A percentile compares a stretch with the other conserved stretches of the same genome.
phyloP scores from a whole-genome alignment of 2,888 invertebrate species.

The Octonoba sinensis region DNA sequence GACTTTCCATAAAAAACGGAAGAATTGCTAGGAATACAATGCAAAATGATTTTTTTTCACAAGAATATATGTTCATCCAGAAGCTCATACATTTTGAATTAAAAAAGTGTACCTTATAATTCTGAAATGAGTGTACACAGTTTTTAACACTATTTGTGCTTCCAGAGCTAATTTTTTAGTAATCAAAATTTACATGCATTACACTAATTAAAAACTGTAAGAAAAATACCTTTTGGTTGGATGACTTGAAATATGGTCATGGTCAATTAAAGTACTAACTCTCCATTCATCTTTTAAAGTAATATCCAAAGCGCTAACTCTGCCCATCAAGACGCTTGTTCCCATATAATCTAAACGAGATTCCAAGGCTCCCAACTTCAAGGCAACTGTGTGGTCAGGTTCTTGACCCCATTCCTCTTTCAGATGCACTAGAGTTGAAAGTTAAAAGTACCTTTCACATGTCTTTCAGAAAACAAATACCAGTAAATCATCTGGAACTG shows the following conservation, averaged over 20 bases:
- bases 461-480: not conserved
- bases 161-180: no score
- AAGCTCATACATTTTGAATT: no score
- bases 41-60: no score
- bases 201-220: not conserved
- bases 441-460: not conserved
- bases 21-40: no score
- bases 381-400: slow-evolving; percentile 87
- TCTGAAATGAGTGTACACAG: no score
- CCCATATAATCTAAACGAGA: slow-evolving; percentile 98
- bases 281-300: slow-evolving; percentile 91
- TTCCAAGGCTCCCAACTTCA: slow-evolving; percentile 87
- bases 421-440: slow-evolving; percentile 79
- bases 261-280: slow-evolving; percentile 72
- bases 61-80: no score
- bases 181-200: not conserved
- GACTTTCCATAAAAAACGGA: no score
- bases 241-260: slow-evolving; percentile 73
- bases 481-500: not conserved
- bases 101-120: no score
- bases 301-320: slow-evolving; percentile 86
- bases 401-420: slow-evolving; percentile 90
- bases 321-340: slow-evolving; percentile 91
- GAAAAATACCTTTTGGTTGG: slow-evolving; percentile 75
- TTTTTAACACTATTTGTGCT: no score